Percentiles rank a stretch among this genome's conserved stretches.
These are phyloP conservation scores for Lampris megalopsis DNA, from an alignment of 2,113 vertebrate genomes.

Conservation along the genomic window DNA sequence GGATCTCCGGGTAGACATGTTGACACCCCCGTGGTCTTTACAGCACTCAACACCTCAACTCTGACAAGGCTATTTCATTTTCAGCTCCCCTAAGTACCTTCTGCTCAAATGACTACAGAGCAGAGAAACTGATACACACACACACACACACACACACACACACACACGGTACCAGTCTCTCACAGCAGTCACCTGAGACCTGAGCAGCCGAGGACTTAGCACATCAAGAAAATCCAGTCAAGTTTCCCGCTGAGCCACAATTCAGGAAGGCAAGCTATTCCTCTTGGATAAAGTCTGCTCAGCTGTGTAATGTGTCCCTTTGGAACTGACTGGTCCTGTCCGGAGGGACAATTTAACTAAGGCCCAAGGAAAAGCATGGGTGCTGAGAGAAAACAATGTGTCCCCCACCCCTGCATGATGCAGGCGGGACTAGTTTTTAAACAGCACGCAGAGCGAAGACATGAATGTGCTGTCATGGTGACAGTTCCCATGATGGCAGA, in stretches of 20 bases:
- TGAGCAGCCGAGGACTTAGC: constrained; percentile 56
- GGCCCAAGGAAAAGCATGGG: constrained; percentile 17
- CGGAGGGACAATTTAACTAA: constrained; percentile 48
- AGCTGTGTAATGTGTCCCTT: constrained; percentile 49
- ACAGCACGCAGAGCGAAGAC: too few species aligned
- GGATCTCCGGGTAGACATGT: constrained; percentile 38
- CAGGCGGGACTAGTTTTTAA: neutral
- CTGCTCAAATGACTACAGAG: constrained; percentile 43
- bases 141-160: constrained; percentile 13
- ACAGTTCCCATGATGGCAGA: too few species aligned
- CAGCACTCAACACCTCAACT: constrained; percentile 43
- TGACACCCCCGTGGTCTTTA: constrained; percentile 28
- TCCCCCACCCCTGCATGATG: neutral
- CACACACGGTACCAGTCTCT: constrained; percentile 5
- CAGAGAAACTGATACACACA: constrained; percentile 13
- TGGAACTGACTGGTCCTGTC: constrained; percentile 16
- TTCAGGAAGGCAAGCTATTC: constrained; percentile 43
- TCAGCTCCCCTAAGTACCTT: constrained; percentile 34
- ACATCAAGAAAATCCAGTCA: constrained; percentile 55
- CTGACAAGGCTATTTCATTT: constrained; percentile 57
- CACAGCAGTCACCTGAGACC: constrained; percentile 51
- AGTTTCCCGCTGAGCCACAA: constrained; percentile 37
- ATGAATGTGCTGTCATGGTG: too few species aligned
- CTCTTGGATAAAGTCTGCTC: constrained; percentile 40
- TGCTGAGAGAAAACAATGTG: constrained; percentile 11